Base-by-base conservation (phyloP, 2,888 invertebrate genomes). In the Lasioglossum pauxillum region DNA sequence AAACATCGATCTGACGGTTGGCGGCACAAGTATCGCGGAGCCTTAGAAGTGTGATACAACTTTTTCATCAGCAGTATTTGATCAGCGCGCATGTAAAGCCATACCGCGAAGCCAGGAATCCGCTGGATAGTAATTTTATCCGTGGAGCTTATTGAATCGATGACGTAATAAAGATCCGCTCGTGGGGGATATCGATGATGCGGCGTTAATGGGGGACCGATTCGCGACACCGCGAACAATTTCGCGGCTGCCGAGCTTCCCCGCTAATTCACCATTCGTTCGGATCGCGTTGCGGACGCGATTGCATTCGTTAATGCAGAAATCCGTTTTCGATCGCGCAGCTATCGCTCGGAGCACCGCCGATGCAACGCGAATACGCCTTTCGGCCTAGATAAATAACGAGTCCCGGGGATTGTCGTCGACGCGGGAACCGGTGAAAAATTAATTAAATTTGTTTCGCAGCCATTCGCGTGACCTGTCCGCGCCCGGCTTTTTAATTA, bases 381-480 rank as follows among this genome's bases (percentile, higher is more conserved):
- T 81, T 77, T 82, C 76, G 46, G 74, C 67, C 76, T 79, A 79
- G 86, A 86, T 86, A 77, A 86, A 86, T 86, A 76, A 86, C 79
- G 86, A 86, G 82, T 60, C 72, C n/a, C 86, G 46, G 71, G 77
- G 80, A 86, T 86, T 75, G 75, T 81, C 72, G 67, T 41, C 76
- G 77, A 72, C 71, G n/a, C 64, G 41, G 73, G 27, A 53, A 69
- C 73, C 74, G 78, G 14, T 60, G 84, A 91, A 90, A 90, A 89
- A 92, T 92, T 92, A 92, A 92, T 91, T 88, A 91, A 92, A 90
- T 90, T 90, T 86, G 83, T 86, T 86, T 89, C 85, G 44, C 71
- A 83, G 76, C 72, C 79, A 85, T 67, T 79, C 83, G 83, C 82
- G 75, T 53, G 57, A 71, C 75, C 35, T 38, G 67, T 44, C n/a